These are phyloP conservation scores for Sardina pilchardus DNA, from an alignment of 2,113 vertebrate genomes.

Conservation along the genomic window DNA sequence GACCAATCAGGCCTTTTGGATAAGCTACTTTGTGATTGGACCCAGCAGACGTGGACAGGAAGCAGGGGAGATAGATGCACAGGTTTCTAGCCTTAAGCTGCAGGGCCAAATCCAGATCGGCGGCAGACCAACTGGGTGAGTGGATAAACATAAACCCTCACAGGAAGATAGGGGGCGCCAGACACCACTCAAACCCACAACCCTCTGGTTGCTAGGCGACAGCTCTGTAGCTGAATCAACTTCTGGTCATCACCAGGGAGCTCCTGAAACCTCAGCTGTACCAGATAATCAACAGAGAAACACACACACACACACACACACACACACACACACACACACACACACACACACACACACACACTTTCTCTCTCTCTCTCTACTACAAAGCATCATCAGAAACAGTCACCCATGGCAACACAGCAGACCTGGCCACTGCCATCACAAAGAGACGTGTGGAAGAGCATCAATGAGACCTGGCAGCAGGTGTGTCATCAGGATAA, in stretches of 20 bases:
- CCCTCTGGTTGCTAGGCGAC: neutral
- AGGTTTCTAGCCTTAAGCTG: no score
- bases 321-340: constrained; percentile 3
- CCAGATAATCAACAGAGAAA: neutral
- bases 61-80: no score
- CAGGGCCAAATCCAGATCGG: no score
- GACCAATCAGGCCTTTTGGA: no score
- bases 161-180: neutral
- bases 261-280: neutral
- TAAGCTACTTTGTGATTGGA: no score
- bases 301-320: constrained; percentile 17
- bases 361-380: neutral
- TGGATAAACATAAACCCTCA: neutral
- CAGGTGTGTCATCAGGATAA: neutral
- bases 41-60: no score
- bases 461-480: no score
- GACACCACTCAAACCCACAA: neutral
- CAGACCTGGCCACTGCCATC: no score
- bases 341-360: constrained; percentile 6
- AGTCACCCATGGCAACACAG: neutral
- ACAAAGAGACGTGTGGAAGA: no score
- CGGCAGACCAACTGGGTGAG: no score
- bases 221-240: neutral
- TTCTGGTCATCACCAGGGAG: neutral
- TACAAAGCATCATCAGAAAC: neutral